Evolutionary conservation across 2,888 invertebrate genomes (phyloP).

Genomic region (Hydropsyche betteni): DNA sequence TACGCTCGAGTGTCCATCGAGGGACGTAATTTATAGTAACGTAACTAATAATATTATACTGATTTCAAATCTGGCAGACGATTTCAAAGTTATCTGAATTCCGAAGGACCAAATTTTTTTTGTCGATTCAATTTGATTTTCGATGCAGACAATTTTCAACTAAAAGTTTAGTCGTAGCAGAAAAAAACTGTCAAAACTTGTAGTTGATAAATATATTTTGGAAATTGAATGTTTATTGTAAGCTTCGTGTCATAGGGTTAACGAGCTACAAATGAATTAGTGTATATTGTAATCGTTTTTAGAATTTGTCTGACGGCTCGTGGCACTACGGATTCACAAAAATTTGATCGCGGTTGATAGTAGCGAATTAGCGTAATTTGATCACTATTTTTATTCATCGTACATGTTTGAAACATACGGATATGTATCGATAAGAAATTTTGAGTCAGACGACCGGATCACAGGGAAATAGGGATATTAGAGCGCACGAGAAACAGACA

Average conservation of each 20-base stretch:
- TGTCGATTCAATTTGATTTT: slow-evolving; percentile 13
- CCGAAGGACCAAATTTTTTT: slow-evolving; percentile 26
- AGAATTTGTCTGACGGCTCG: slow-evolving; percentile 43
- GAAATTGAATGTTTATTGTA: slow-evolving; percentile 45
- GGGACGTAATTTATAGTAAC: slow-evolving; percentile 51
- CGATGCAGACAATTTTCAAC: not conserved
- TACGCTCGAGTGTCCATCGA: slow-evolving; percentile 48
- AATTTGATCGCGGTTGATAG: slow-evolving; percentile 26
- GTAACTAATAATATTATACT: slow-evolving; percentile 29
- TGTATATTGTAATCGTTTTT: slow-evolving; percentile 37
- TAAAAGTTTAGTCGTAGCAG: not conserved
- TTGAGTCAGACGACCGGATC: slow-evolving; percentile 31
- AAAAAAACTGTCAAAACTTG: not conserved
- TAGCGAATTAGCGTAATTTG: slow-evolving; percentile 16
- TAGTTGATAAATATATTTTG: slow-evolving; percentile 48
- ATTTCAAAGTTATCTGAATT: slow-evolving; percentile 12
- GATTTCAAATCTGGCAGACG: slow-evolving; percentile 51
- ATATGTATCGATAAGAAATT: slow-evolving; percentile 24
- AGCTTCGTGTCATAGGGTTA: slow-evolving; percentile 44
- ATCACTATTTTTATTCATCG: slow-evolving; percentile 20
- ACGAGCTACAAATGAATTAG: slow-evolving; percentile 36
- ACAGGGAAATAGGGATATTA: slow-evolving; percentile 33
- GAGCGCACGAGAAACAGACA: slow-evolving; percentile 32
- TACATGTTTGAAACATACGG: slow-evolving; percentile 13
- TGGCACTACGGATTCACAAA: slow-evolving; percentile 23